Evolutionary conservation across 1,140 invertebrate genomes (phyloP), one percentile per base, ranked within the genome.

Genomic region (Drosophila bocqueti): DNA sequence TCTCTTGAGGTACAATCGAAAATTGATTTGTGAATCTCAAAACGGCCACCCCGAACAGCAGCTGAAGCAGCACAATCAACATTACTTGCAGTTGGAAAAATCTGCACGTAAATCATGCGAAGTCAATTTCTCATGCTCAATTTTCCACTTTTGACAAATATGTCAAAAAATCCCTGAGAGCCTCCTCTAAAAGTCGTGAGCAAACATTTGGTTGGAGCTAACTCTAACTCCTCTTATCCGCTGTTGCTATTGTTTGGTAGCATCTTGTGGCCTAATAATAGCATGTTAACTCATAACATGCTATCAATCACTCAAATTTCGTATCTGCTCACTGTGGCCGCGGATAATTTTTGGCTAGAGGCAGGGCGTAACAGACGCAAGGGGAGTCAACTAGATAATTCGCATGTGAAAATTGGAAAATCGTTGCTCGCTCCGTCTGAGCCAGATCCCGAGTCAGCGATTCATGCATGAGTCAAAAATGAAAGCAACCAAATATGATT

Each of bases 281-380:
- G 76, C 85, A 90, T 90, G 85, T 90, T 90, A 84, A 82, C 85
- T 91, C 82, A 85, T 90, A 90, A 90, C 85, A 90, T 90, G 81
- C 81, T 75, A 90, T 90, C 86, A 90, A 90, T 90, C 86, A 90
- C 79, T 91, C 72, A 76, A 79, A 89, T 43, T 58, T 84, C 61
- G 43, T 59, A 90, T 57, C 85, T 69, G 42, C 45, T 52, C 21
- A 75, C 47, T 81, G 57, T 59, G 61, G 62, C 65, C 62, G 59
- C 66, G 47, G 77, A 66, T 65, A 58, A 59, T 85, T 40, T 49
- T 59, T 10, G 45, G 31, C 50, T 46, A 64, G 49, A 42, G 43
- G 45, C 16, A 34, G 26, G 24, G 31, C 40, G 47, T 46, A 29
- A 8, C 36, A 52, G 60, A 34, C 49, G 18, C 15, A 40, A 10